Evolutionary conservation across 2,888 invertebrate species (phyloP).

Genomic region (Hydraecia micacea): DNA sequence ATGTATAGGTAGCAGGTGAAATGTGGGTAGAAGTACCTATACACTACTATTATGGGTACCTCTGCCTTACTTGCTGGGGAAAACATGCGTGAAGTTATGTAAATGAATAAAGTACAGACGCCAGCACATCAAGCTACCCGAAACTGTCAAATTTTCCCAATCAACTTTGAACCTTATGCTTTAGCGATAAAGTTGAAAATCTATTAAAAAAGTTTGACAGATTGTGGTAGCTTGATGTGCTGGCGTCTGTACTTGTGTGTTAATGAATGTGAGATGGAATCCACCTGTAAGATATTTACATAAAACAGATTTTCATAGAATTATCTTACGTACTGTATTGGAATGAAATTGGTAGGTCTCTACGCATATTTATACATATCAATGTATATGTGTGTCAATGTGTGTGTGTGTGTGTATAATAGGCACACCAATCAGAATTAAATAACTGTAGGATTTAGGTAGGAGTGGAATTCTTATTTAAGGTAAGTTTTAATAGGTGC

Average conservation of each 20-base stretch:
- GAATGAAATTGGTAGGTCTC: slow-evolving; percentile 23
- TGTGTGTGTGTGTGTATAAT: no score
- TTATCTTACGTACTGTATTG: slow-evolving; percentile 19
- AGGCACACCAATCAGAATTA: neutral
- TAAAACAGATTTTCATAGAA: slow-evolving; percentile 43
- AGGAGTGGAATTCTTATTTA: neutral
- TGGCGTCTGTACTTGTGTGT: slow-evolving; percentile 11
- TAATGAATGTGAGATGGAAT: slow-evolving; percentile 38
- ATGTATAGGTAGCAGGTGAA: neutral
- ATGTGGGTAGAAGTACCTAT: neutral
- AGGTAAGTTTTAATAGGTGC: neutral
- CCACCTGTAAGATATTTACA: slow-evolving; percentile 42
- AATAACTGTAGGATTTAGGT: neutral
- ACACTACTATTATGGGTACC: neutral
- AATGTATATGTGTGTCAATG: no score
- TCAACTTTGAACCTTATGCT: no score
- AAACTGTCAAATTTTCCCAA: no score
- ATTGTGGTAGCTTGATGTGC: no score
- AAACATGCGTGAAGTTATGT: slow-evolving; percentile 3
- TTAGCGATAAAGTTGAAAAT: no score
- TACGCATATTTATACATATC: slow-evolving; percentile 28
- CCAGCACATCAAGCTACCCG: no score
- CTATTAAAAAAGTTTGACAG: no score
- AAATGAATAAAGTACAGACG: slow-evolving; percentile 36
- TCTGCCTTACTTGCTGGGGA: neutral